Conservation (phyloP, 1,140 invertebrate species). For the Antheraea mylitta region DNA sequence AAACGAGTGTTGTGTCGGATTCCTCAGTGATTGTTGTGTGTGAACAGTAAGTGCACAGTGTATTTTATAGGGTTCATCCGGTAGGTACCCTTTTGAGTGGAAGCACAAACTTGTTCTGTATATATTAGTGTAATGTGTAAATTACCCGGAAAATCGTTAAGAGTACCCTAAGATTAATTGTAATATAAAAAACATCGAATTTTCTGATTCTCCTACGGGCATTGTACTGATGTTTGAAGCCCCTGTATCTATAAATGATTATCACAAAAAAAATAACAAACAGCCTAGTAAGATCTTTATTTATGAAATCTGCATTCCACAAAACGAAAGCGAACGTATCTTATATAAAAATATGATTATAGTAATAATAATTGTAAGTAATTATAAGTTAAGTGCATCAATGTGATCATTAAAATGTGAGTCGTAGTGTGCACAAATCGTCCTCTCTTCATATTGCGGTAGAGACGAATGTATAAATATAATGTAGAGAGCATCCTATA, state of each 20-base stretch:
- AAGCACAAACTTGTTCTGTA: conserved; percentile 76
- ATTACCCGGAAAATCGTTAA: conserved; percentile 52
- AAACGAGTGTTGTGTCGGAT: conserved; percentile 21
- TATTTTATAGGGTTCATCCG: background rate
- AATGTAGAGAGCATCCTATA: conserved; percentile 66
- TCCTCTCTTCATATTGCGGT: conserved; percentile 47
- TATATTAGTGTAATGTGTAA: conserved; percentile 75
- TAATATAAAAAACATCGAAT: conserved; percentile 69
- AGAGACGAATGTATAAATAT: conserved; percentile 54
- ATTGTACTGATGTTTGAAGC: conserved; percentile 70
- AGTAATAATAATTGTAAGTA: conserved; percentile 52
- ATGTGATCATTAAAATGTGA: conserved; percentile 71
- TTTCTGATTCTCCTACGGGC: conserved; percentile 54
- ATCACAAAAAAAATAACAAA: conserved; percentile 18
- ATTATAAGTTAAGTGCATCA: conserved; percentile 51
- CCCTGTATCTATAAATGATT: conserved; percentile 36
- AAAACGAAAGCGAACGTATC: conserved; percentile 61
- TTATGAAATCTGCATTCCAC: conserved; percentile 73
- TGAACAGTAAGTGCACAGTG: conserved; percentile 22
- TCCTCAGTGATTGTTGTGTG: conserved; percentile 35
- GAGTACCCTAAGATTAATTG: conserved; percentile 54
- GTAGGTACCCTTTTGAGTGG: conserved; percentile 38
- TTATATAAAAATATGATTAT: conserved; percentile 48
- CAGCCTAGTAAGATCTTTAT: conserved; percentile 54
- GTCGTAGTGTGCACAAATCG: conserved; percentile 71